These are phyloP conservation scores for Dicranocentrus wangi DNA, from an alignment of 2,888 invertebrate genomes.

Conservation along the genomic window DNA sequence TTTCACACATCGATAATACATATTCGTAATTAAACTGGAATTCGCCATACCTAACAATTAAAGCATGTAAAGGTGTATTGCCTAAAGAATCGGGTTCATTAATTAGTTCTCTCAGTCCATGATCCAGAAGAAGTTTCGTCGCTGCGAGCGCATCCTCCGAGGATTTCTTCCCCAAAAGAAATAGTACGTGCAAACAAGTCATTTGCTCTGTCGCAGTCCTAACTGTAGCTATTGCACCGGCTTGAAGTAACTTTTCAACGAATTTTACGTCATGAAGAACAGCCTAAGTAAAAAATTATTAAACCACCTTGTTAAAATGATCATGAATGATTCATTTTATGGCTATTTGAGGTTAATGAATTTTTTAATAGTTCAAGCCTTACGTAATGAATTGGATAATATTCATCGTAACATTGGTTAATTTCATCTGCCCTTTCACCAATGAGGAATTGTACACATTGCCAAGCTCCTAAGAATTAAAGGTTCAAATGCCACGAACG, in stretches of 20 bases:
- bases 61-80: conserved; percentile 84
- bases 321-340: no score
- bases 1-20: no score
- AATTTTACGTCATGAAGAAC: conserved; percentile 83
- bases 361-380: no score
- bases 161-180: conserved; percentile 82
- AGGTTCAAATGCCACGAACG: background rate
- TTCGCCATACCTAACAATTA: conserved; percentile 75
- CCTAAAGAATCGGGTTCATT: conserved; percentile 84
- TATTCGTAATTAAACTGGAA: no score
- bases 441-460: conserved; percentile 82
- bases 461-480: conserved; percentile 78
- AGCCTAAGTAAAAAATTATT: conserved; percentile 74
- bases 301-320: background rate
- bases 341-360: no score
- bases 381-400: conserved; percentile 84
- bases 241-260: conserved; percentile 78
- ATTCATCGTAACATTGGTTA: conserved; percentile 83
- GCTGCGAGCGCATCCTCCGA: conserved; percentile 83
- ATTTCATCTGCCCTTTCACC: conserved; percentile 82
- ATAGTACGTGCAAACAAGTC: conserved; percentile 82
- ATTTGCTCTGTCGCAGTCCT: conserved; percentile 83
- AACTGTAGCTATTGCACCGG: conserved; percentile 75
- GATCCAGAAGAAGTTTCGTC: conserved; percentile 81
- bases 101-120: conserved; percentile 83